Evolutionary conservation across 2,888 invertebrate species (phyloP), one percentile per base, ranked within the genome.

Genomic region (Zele albiditarsus): DNA sequence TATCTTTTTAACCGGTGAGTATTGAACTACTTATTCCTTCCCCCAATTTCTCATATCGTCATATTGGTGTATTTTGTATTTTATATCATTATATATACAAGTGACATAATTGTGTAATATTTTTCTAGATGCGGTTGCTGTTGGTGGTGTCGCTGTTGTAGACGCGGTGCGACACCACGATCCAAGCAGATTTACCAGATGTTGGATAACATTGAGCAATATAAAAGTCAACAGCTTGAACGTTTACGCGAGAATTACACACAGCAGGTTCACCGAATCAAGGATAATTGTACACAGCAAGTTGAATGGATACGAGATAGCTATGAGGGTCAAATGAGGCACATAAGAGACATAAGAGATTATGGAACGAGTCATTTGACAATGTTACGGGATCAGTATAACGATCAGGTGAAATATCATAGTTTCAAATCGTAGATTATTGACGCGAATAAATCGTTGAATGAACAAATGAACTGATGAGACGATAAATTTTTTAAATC

Each of bases 301-400:
- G 95, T 97, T 91, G 98, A 98, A 85, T 96, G 96, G 94, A 96
- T 98, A 81, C 94, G 97, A 85, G 95, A 94, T 86, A 97, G 97
- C 88, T 98, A 98, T 89, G 94, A 95, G 83, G 92, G 94, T 49
- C 98, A 98, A 90, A 94, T 96, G 66, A 95, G 94, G 84, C 95
- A 97, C 88, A 91, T 97, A 71, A 93, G 94, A 83, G 97, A 97
- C 86, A 95, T 98, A 83, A 92, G 97, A 79, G 97, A 98, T 86
- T 97, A 97, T 88, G 97, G 98, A 76, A 95, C 96, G 70, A 95
- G 93, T 86, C 96, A 97, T 88, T 90, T 98, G 80, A 95, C 96
- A 74, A 92, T 95, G 2, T 91, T 98, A 84, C 92, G 95, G 86
- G 97, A 97, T 89, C 97, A 97, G 90, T 98, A 98, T 90, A 94